Percentiles rank a stretch among this genome's conserved stretches.
These are phyloP conservation scores for Rhyacophila evoluta DNA, from an alignment of 2,888 invertebrate genomes.

Conservation along the genomic window DNA sequence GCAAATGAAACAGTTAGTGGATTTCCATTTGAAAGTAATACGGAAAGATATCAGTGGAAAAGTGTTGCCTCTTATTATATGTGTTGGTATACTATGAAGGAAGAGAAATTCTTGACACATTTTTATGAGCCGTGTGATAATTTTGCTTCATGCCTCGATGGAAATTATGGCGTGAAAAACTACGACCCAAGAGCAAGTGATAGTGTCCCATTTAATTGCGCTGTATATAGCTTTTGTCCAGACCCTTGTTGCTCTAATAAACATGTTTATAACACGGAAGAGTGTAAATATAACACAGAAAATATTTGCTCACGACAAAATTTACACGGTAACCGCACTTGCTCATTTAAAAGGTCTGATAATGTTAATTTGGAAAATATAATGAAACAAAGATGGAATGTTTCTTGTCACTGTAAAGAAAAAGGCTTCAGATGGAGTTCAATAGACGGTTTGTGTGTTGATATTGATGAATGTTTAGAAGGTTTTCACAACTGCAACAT, in stretches of 20 bases:
- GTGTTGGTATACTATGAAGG: conserved; percentile 76
- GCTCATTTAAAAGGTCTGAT: conserved; percentile 60
- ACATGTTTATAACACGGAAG: conserved; percentile 61
- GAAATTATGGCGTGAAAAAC: conserved; percentile 62
- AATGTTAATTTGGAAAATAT: conserved; percentile 67
- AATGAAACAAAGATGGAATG: conserved; percentile 72
- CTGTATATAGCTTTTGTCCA: conserved; percentile 76
- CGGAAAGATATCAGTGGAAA: conserved; percentile 74
- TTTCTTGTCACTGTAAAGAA: conserved; percentile 70
- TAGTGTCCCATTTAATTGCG: conserved; percentile 69
- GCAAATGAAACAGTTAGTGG: conserved; percentile 64
- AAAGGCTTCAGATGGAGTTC: conserved; percentile 72
- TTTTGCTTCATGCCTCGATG: conserved; percentile 71
- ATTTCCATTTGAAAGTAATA: conserved; percentile 69
- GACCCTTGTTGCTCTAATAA: conserved; percentile 73
- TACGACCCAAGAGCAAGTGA: conserved; percentile 72
- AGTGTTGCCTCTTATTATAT: conserved; percentile 75
- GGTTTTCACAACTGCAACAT: conserved; percentile 62
- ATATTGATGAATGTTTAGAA: conserved; percentile 71
- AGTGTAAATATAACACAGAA: conserved; percentile 63
- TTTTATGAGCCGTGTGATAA: conserved; percentile 74
- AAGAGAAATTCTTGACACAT: conserved; percentile 65
- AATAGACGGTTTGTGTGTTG: conserved; percentile 73
- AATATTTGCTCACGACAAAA: conserved; percentile 71
- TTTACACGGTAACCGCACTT: conserved; percentile 57